Percentiles rank a stretch among this genome's conserved stretches.
Conservation (phyloP, 2,888 invertebrate species). For the Caenorhabditis sp. region DNA sequence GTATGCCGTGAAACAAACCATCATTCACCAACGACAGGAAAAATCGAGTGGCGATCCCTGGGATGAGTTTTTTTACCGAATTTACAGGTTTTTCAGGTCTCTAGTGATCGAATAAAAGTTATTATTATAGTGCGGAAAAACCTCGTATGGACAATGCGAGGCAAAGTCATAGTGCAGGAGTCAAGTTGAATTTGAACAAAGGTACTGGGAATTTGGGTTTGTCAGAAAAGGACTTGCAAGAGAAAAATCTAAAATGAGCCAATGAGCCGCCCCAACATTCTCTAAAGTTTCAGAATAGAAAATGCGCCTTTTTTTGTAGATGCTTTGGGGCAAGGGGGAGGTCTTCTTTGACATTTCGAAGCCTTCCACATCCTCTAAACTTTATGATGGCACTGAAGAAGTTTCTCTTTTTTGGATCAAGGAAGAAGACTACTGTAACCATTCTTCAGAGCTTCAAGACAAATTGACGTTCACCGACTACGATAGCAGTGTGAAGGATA, state of each 20-base stretch:
- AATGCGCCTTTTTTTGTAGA: neutral
- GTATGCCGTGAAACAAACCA: slow-evolving; percentile 64
- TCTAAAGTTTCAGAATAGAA: neutral
- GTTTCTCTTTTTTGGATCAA: no score
- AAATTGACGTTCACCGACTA: slow-evolving; percentile 35
- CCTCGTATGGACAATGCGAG: slow-evolving; percentile 41
- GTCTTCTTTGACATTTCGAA: neutral
- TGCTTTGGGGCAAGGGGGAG: neutral
- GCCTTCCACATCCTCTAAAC: no score
- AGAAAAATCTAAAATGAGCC: neutral
- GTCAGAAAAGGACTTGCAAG: no score
- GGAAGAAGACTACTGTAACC: no score
- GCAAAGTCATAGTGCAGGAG: slow-evolving; percentile 19
- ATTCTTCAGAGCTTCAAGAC: slow-evolving; percentile 46
- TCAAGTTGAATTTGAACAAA: slow-evolving; percentile 47
- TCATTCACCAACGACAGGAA: slow-evolving; percentile 48
- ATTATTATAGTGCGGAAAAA: slow-evolving; percentile 41
- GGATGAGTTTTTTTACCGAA: slow-evolving; percentile 62
- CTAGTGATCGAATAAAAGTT: neutral
- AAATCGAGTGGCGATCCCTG: slow-evolving; percentile 56
- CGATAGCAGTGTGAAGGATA: slow-evolving; percentile 49
- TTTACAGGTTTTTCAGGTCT: slow-evolving; percentile 31
- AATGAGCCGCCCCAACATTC: neutral
- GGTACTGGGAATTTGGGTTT: neutral
- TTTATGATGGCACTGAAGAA: no score